Evolutionary conservation across 2,888 invertebrate genomes (phyloP).

Genomic region (Drosophila paramelanica): DNA sequence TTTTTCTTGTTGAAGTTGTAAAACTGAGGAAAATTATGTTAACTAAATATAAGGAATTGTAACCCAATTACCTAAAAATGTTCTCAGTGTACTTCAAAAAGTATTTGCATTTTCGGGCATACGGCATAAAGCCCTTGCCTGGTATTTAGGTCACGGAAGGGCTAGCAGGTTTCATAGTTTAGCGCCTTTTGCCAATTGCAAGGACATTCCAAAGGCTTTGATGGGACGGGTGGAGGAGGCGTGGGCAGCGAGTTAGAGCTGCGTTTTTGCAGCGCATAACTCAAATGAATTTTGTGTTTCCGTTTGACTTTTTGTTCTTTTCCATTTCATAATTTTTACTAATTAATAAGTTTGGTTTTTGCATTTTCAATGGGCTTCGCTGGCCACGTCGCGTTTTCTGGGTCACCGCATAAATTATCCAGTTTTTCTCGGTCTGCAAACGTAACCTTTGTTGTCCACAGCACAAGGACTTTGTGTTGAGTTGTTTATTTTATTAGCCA

Average conservation of each 20-base stretch:
- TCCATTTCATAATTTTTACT: slow-evolving; percentile 66
- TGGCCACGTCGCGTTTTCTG: slow-evolving; percentile 27
- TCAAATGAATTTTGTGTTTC: slow-evolving; percentile 39
- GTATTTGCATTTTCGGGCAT: slow-evolving; percentile 65
- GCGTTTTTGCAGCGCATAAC: slow-evolving; percentile 57
- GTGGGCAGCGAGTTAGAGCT: slow-evolving; percentile 11
- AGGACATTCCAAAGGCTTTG: slow-evolving; percentile 70
- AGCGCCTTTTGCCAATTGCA: slow-evolving; percentile 45
- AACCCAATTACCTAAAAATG: background rate
- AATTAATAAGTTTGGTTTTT: slow-evolving; percentile 65
- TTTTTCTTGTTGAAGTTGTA: too few species aligned
- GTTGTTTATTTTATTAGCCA: slow-evolving; percentile 38
- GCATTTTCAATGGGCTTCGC: slow-evolving; percentile 35
- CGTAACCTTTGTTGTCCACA: slow-evolving; percentile 26
- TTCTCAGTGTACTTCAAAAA: slow-evolving; percentile 12
- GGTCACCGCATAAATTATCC: slow-evolving; percentile 63
- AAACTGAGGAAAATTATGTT: too few species aligned
- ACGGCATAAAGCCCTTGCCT: slow-evolving; percentile 29
- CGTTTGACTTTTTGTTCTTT: slow-evolving; percentile 21
- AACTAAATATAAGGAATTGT: too few species aligned
- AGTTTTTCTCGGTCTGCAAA: slow-evolving; percentile 35
- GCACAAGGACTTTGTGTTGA: background rate
- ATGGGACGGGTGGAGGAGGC: background rate
- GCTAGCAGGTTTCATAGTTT: slow-evolving; percentile 12
- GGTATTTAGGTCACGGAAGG: slow-evolving; percentile 61